A percentile compares a stretch with the other conserved stretches of the same genome.
These are phyloP conservation scores for Acronicta leporina DNA, from an alignment of 2,888 invertebrate species.

Conservation along the genomic window DNA sequence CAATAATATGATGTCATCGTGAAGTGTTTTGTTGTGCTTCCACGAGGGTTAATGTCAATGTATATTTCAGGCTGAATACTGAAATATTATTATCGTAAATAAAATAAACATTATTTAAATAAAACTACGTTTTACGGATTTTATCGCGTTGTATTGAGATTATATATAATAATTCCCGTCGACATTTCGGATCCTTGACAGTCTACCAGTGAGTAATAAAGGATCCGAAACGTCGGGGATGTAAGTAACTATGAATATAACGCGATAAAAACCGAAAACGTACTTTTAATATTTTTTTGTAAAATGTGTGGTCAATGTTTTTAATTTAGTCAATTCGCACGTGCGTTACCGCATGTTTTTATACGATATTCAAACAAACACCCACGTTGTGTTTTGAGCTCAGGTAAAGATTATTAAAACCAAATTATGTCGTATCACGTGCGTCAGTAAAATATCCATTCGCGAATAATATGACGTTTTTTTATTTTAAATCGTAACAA, in stretches of 20 bases:
- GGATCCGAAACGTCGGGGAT: no score
- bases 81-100: conserved; percentile 14
- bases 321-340: conserved; percentile 19
- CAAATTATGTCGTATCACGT: no score
- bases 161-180: no score
- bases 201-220: no score
- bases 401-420: conserved; percentile 2
- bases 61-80: conserved; percentile 14
- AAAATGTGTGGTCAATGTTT: not conserved
- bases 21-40: conserved; percentile 29
- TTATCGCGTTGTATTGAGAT: no score
- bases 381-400: conserved; percentile 1
- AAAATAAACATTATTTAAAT: not conserved
- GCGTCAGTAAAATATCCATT: not conserved
- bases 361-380: conserved; percentile 15
- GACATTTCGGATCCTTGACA: no score
- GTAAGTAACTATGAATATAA: no score
- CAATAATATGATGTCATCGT: conserved; percentile 50
- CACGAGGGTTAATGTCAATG: conserved; percentile 30
- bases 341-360: conserved; percentile 25
- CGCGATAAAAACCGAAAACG: no score
- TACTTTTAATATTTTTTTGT: not conserved
- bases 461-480: no score
- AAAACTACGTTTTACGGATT: no score
- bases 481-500: no score